Base-by-base conservation (phyloP, 2,888 invertebrate species). In the Cyrtodaria siliqua region DNA sequence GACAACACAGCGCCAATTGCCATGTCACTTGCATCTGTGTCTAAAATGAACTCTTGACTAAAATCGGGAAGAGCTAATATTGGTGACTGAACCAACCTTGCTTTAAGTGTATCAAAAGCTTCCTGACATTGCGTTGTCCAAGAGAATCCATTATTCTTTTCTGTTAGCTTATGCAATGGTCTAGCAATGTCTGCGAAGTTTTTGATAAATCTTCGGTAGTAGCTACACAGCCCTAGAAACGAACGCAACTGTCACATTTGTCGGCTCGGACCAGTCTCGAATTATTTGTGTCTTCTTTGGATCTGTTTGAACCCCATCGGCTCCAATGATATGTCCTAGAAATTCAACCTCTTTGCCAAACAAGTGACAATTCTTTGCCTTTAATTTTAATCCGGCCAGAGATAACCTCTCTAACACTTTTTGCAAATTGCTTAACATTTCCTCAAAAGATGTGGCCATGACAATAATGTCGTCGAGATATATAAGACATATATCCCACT, bases 151-250 rank as follows among this genome's bases (percentile, higher is more conserved):
- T 49, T 20, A 6, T 16, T 12, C 26, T 70, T 70, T 16, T 61
- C 61, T 0, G 57, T 57, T 12, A 78, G 24, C 3, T 52, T 24
- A 23, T 74, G 56, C 1, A n/a, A 74, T n/a, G 75, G 78, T 38
- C 62, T 63, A 16, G 76, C 80, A 26, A 75, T 71, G 0, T 55
- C 26, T 8, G 70, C 44, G 56, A 76, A 77, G 3, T 62, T 16
- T 16, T 27, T 26, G 2, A 77, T 66, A 26, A 69, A 70, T 27
- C 55, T 26, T 23, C 71, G 52, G 26, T 82, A 72, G 42, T 75
- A 79, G 29, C 70, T 63, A 18, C 70, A 75, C 0, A 82, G 53
- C n/a, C 82, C 82, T 2, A 79, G 9, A 24, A 82, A 81, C 29
- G 70, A 70, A 2, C 76, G 60, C 12, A 76, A 38, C 68, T 16